Evolutionary conservation across 2,797 vertebrate genomes (phyloP).

Genomic region (Lateolabrax maculatus): DNA sequence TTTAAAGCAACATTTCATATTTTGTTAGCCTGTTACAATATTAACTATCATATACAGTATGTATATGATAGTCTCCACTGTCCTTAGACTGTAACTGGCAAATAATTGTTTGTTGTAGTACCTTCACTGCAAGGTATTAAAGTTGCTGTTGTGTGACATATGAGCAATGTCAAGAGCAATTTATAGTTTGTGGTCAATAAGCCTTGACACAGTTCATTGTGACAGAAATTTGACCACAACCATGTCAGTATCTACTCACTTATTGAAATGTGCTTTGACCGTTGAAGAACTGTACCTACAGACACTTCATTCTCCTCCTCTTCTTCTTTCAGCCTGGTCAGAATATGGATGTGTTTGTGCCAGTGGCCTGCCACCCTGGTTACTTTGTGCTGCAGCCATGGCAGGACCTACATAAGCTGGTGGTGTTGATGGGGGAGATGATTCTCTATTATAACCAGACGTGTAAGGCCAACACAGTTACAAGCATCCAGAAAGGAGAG

Average conservation of each 20-base stretch:
- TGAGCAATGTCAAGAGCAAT: neutral
- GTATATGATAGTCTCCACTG: neutral
- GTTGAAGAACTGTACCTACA: neutral
- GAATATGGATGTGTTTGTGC: conserved; percentile 92
- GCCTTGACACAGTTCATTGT: neutral
- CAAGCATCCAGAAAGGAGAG: conserved; percentile 86
- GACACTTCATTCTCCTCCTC: conserved; percentile 70
- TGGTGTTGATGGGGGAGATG: conserved; percentile 96
- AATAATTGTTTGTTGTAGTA: neutral
- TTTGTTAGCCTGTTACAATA: neutral
- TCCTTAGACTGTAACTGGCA: neutral
- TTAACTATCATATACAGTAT: neutral
- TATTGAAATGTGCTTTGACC: neutral
- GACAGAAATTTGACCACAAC: neutral
- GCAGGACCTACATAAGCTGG: conserved; percentile 94
- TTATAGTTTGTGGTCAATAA: neutral
- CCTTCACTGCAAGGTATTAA: neutral
- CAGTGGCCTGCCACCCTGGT: conserved; percentile 93
- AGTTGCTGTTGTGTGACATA: neutral
- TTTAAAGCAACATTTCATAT: too few relatives aligned
- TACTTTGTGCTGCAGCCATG: conserved; percentile 95
- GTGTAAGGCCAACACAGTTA: conserved; percentile 66
- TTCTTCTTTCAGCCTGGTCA: conserved; percentile 83
- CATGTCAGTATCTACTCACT: too few relatives aligned
- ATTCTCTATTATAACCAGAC: conserved; percentile 91